Conservation (phyloP, 2,113 vertebrate genomes). For the Balaeniceps rex region DNA sequence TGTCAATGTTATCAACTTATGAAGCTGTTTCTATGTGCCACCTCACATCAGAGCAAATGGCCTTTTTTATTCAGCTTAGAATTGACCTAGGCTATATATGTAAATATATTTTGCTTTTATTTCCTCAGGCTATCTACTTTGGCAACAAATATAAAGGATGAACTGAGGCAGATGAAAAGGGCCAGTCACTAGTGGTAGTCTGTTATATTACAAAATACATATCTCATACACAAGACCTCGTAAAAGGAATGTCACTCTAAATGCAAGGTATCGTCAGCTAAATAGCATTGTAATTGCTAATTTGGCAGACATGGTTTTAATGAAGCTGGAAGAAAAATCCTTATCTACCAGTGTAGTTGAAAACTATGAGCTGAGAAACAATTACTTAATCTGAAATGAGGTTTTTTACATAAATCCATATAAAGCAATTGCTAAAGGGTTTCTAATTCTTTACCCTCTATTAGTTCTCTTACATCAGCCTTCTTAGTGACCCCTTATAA, state of each 20-base stretch:
- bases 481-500: neutral
- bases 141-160: neutral
- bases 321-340: conserved; percentile 30
- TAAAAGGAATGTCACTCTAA: neutral
- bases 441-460: neutral
- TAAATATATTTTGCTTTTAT: neutral
- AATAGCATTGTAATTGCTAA: conserved; percentile 31
- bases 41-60: neutral
- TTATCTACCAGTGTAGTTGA: conserved; percentile 24
- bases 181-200: neutral
- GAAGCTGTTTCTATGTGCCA: neutral
- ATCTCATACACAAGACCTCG: neutral
- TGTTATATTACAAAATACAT: neutral
- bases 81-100: neutral
- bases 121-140: neutral
- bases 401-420: conserved; percentile 28
- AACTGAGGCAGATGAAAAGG: neutral
- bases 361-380: conserved; percentile 55
- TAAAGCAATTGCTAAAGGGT: neutral
- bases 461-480: neutral
- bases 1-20: neutral
- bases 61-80: neutral
- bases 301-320: conserved; percentile 42
- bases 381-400: conserved; percentile 44
- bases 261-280: neutral